These are phyloP conservation scores for Oncorhynchus clarkii DNA, from an alignment of 2,113 vertebrate species.

Conservation along the genomic window DNA sequence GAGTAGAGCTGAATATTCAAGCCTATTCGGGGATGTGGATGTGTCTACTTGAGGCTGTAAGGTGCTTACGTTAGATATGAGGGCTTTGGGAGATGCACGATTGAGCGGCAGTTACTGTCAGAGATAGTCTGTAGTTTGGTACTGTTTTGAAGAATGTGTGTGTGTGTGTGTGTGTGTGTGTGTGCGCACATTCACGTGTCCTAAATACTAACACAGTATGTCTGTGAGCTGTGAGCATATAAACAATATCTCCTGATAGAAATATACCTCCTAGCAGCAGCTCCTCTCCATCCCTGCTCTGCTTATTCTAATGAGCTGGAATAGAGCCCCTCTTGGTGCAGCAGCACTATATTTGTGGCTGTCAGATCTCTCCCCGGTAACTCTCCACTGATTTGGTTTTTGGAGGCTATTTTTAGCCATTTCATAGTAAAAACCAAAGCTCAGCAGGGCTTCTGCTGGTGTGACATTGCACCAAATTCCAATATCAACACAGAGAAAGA, in stretches of 20 bases:
- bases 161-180: constrained; percentile 4
- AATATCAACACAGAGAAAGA: constrained; percentile 7
- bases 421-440: constrained; percentile 29
- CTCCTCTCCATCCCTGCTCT: background rate
- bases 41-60: background rate
- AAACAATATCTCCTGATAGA: background rate
- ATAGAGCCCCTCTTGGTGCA: background rate
- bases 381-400: constrained; percentile 17
- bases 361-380: constrained; percentile 17
- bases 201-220: background rate
- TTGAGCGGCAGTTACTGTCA: background rate
- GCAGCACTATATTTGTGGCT: constrained; percentile 10
- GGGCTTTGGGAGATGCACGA: background rate
- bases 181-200: background rate
- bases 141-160: background rate
- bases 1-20: background rate
- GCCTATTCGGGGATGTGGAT: background rate
- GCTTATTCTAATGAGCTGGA: background rate
- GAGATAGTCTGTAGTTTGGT: background rate
- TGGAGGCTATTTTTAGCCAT: constrained; percentile 39
- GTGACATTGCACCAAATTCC: constrained; percentile 38
- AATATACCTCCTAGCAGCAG: background rate
- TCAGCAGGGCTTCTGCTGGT: constrained; percentile 22
- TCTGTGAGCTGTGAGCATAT: background rate
- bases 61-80: background rate